Evolutionary conservation across 35 echinoderm and acorn worm species (phyloP).

Genomic region (Heliocidaris erythrogramma): DNA sequence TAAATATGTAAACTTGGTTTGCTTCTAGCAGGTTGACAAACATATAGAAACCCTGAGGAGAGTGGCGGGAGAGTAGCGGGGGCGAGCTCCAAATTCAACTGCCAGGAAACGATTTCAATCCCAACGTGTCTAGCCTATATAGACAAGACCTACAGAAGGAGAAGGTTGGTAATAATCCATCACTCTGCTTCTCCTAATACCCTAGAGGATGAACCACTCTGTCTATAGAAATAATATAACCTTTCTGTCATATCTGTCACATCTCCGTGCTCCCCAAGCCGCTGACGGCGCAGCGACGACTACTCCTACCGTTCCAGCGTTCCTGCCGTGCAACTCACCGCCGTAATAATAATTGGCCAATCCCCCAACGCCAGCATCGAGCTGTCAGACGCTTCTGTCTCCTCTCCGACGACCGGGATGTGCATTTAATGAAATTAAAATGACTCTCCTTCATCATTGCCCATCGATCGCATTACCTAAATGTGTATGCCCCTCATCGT

Average conservation of each 20-base stretch:
- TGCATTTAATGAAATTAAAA: constrained; percentile 49
- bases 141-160: background rate
- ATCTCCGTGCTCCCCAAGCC: background rate
- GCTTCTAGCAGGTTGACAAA: background rate
- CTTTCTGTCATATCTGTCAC: constrained; percentile 31
- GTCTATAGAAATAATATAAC: constrained; percentile 26
- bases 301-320: background rate
- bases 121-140: background rate
- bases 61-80: too few relatives aligned
- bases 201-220: constrained; percentile 14
- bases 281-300: background rate
- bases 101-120: background rate
- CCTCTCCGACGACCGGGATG: background rate
- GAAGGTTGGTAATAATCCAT: background rate
- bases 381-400: constrained; percentile 8
- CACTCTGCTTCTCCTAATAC: background rate
- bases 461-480: constrained; percentile 33
- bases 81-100: background rate
- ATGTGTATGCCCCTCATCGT: background rate
- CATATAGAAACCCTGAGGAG: background rate
- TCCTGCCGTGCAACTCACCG: background rate
- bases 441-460: constrained; percentile 34
- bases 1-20: background rate
- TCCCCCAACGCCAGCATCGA: constrained; percentile 1
- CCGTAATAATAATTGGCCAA: constrained; percentile 32